phyloP scores from a whole-genome alignment of 2,797 vertebrate genomes.

The Argyrosomus regius region DNA sequence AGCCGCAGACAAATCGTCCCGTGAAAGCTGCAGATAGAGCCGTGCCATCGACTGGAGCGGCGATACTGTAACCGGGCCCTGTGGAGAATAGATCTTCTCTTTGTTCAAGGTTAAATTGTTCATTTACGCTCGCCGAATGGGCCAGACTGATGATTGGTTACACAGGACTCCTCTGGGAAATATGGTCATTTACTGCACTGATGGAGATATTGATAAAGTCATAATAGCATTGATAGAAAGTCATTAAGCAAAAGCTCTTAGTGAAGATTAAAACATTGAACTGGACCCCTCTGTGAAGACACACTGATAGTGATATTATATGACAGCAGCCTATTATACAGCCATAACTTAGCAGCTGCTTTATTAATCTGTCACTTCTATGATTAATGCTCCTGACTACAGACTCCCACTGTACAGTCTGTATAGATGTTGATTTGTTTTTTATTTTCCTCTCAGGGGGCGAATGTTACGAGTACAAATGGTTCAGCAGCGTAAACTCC shows the following conservation, averaged over 20 bases:
- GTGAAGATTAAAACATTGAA: constrained; percentile 71
- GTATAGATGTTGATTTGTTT: constrained; percentile 20
- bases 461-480: constrained; percentile 95
- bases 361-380: constrained; percentile 64
- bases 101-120: constrained; percentile 79
- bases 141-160: constrained; percentile 61
- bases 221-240: constrained; percentile 78
- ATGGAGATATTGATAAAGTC: constrained; percentile 79
- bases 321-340: constrained; percentile 60
- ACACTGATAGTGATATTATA: constrained; percentile 54
- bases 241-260: constrained; percentile 75
- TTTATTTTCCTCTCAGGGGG: constrained; percentile 85
- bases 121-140: constrained; percentile 47
- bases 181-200: constrained; percentile 72
- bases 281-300: constrained; percentile 54
- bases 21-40: constrained; percentile 48
- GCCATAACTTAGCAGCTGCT: constrained; percentile 68
- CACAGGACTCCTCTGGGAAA: constrained; percentile 66
- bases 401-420: constrained; percentile 14
- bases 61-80: constrained; percentile 20
- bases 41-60: not conserved
- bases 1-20: constrained; percentile 42
- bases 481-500: constrained; percentile 90
- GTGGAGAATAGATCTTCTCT: constrained; percentile 52
- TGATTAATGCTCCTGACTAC: constrained; percentile 51